Evolutionary conservation across 1,140 invertebrate genomes (phyloP).

Genomic region (Pogonognathellus flavescens): DNA sequence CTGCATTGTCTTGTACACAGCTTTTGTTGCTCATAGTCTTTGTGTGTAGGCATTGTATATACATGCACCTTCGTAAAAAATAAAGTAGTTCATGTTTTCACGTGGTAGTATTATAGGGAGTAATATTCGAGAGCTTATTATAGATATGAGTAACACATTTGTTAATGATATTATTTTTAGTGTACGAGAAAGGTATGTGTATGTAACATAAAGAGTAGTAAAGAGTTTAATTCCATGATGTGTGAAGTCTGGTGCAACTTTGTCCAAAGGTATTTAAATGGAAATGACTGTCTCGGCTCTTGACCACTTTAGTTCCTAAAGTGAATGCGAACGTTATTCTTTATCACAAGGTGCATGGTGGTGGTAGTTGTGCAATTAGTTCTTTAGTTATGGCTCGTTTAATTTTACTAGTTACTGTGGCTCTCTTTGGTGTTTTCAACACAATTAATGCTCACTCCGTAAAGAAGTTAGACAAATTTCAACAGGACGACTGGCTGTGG

Average conservation of each 20-base stretch:
- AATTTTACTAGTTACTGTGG: background rate
- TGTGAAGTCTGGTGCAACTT: background rate
- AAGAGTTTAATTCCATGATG: background rate
- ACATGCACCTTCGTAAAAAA: too few species aligned
- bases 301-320: background rate
- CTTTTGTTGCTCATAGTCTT: too few species aligned
- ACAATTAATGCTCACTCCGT: background rate
- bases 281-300: background rate
- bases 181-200: too few species aligned
- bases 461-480: background rate
- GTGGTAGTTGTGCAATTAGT: background rate
- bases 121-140: too few species aligned
- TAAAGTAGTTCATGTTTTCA: too few species aligned
- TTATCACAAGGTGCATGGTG: background rate
- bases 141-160: too few species aligned
- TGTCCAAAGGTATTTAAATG: background rate
- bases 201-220: too few species aligned
- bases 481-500: slow-evolving; percentile 35
- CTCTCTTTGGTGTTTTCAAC: background rate
- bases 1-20: too few species aligned
- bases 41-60: too few species aligned
- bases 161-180: too few species aligned
- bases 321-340: background rate
- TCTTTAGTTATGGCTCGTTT: background rate
- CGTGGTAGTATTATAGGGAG: too few species aligned